phyloP scores from a whole-genome alignment of 1,140 invertebrate genomes.

The Atta texana region DNA sequence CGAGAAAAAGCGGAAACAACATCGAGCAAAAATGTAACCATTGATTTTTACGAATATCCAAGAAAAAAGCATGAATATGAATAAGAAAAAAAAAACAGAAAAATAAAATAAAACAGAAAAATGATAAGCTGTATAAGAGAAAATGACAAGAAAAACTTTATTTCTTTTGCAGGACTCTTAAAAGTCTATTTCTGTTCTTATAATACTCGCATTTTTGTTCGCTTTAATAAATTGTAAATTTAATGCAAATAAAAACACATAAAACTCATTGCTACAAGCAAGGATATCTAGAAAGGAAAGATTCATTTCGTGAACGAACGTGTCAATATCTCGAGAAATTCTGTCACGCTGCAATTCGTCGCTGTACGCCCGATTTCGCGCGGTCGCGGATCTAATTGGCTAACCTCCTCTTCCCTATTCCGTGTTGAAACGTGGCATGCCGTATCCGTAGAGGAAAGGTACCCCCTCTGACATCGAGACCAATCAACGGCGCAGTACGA shows the following conservation, averaged over 20 bases:
- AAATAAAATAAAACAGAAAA: not conserved
- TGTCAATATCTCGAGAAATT: slow-evolving; percentile 54
- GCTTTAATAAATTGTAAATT: not conserved
- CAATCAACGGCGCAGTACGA: slow-evolving; percentile 65
- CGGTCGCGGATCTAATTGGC: slow-evolving; percentile 68
- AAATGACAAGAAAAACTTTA: not conserved
- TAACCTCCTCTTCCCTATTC: slow-evolving; percentile 28
- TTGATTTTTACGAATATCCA: slow-evolving; percentile 1
- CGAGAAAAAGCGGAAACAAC: not conserved
- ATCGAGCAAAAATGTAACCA: not conserved
- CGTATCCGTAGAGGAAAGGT: slow-evolving; percentile 65
- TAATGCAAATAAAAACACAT: not conserved
- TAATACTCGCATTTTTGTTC: not conserved
- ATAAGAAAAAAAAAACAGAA: not conserved
- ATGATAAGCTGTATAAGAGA: not conserved
- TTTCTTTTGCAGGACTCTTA: not conserved
- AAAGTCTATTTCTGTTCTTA: not conserved
- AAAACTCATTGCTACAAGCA: not conserved
- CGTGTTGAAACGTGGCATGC: slow-evolving; percentile 35
- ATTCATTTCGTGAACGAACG: slow-evolving; percentile 22
- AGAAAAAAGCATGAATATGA: not conserved
- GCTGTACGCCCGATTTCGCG: slow-evolving; percentile 61
- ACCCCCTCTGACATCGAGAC: slow-evolving; percentile 62
- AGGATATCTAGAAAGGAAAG: not conserved
- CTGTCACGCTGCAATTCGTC: slow-evolving; percentile 53